Base-by-base conservation (phyloP, 2,797 vertebrate genomes). In the Cossypha polioptera region DNA sequence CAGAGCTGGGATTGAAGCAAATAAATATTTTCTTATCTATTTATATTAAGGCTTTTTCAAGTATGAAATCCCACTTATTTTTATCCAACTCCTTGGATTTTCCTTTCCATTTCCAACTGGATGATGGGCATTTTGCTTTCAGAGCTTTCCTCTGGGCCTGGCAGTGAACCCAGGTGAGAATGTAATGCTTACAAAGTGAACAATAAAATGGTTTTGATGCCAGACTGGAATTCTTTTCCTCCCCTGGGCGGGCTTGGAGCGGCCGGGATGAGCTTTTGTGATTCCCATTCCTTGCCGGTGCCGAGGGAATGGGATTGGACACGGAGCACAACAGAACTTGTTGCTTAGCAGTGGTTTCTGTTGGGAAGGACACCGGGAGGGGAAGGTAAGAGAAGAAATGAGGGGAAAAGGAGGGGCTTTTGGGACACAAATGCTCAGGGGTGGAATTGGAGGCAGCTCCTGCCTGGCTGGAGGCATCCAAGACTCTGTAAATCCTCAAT, bases 11-110 rank as follows among this genome's bases (percentile, higher is more conserved):
- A 21, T 96, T 92, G 54, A 79, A 90, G 43, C 35, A 74, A 94
- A 93, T 84, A 96, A 93, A 40, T 96, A 92, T 97, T 95, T 96
- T 76, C 96, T 93, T 97, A 92, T 67, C 92, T 91, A 38, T 91
- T 75, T 94, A 61, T 91, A 57, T 71, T 13, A 35, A 24, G 35
- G 16, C 88, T 25, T 94, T 91, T 69, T 7, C 0, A 0, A 13
- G 22, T 33, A n/a, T 3, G 1, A 69, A 88, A 19, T 62, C 63
- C 42, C 13, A 19, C 35, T 33, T 19, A 5, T 15, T 57, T 66
- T 74, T 51, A 71, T 84, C 36, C 57, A n/a, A 7, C 4, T 16
- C 65, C 59, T 81, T 16, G 25, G 48, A 16, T 51, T 59, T 57
- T 26, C 20, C 59, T 61, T 57, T 48, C 35, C 24, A 4, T 61